Base-by-base conservation (phyloP, 2,113 vertebrate genomes). In the Colaptes auratus region DNA sequence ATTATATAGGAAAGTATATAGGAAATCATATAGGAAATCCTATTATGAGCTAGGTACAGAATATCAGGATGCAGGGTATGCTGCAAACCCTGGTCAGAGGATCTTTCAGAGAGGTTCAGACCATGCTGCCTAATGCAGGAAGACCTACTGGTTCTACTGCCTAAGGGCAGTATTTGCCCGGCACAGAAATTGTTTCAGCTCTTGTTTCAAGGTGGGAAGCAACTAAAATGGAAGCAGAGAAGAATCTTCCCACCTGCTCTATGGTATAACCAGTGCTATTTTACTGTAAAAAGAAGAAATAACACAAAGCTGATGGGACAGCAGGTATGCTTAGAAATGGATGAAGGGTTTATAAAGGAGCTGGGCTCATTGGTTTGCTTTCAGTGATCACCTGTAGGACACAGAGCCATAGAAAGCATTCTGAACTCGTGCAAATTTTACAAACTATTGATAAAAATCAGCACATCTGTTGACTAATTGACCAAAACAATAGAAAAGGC, bases 201-300 rank as follows among this genome's bases (percentile, higher is more conserved):
- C 60, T 88, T 91, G 56, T 61, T 81, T 86, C 74, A 35, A 95
- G 71, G 89, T 76, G 24, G 89, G 92, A 61, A 77, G 20, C 31
- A 84, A 53, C 4, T 56, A 88, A 95, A 91, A 88, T 59, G 21
- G 12, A 44, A 95, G 36, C 72, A 90, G 83, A 78, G 87, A 97
- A 67, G 53, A 11, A 10, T 78, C 58, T 28, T 85, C 90, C 7
- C 58, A 5, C 46, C 56, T 87, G 30, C 12, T 15, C 48, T 16
- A 27, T 9, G 10, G 4, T 16, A 31, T 35, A 69, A n/a, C 2
- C 23, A 36, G 24, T 46, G 27, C 5, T 73, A 50, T 50, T 82
- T 5, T 52, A 46, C 31, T 33, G 46, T 30, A 92, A 85, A 80
- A 42, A 3, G 36, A 27, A 73, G n/a, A 55, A 52, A 56, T 18